These are phyloP conservation scores for Morpho helenor DNA, from an alignment of 2,888 invertebrate genomes.

Conservation along the genomic window DNA sequence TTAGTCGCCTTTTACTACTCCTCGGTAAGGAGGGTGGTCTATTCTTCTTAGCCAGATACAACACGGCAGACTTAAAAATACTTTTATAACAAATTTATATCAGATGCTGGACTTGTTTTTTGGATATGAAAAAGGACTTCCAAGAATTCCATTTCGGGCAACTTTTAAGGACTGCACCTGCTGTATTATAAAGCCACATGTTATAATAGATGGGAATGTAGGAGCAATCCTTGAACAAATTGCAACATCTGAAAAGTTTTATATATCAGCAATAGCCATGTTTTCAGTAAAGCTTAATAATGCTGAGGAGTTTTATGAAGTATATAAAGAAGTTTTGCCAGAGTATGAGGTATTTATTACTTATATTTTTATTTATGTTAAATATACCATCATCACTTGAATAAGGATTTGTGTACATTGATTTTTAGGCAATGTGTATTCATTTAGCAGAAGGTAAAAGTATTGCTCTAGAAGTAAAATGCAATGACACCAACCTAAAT, in stretches of 20 bases:
- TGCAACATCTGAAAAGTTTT: slow-evolving; percentile 82
- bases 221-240: slow-evolving; percentile 89
- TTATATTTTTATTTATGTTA: not conserved
- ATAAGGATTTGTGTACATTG: not conserved
- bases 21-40: too few species aligned
- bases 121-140: slow-evolving; percentile 51
- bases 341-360: slow-evolving; percentile 81
- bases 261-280: slow-evolving; percentile 89
- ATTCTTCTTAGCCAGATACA: too few species aligned
- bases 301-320: slow-evolving; percentile 94
- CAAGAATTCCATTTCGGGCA: slow-evolving; percentile 63
- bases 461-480: slow-evolving; percentile 89
- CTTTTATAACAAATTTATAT: slow-evolving; percentile 21
- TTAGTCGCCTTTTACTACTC: too few species aligned
- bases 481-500: slow-evolving; percentile 69
- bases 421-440: slow-evolving; percentile 84
- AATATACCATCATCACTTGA: not conserved
- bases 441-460: slow-evolving; percentile 92
- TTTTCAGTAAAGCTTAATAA: slow-evolving; percentile 86
- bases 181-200: slow-evolving; percentile 94
- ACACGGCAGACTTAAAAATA: too few species aligned
- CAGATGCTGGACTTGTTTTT: slow-evolving; percentile 61
- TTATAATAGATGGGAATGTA: slow-evolving; percentile 84
- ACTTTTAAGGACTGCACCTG: slow-evolving; percentile 84
- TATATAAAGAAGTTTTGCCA: slow-evolving; percentile 91